phyloP scores from a whole-genome alignment of 2,888 invertebrate genomes.

The Abrostola tripartita region DNA sequence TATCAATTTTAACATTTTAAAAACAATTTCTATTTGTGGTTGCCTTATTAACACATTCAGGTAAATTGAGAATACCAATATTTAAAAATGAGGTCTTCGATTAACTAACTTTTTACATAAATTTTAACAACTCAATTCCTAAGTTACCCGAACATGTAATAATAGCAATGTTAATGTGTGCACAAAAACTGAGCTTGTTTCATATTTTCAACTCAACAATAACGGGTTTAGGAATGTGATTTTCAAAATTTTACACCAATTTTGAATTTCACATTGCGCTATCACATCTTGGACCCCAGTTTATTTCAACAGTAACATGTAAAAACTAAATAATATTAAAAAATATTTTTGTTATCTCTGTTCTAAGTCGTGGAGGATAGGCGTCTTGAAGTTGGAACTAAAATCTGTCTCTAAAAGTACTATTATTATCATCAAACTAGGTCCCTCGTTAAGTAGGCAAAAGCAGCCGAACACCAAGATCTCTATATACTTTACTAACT shows the following conservation, averaged over 20 bases:
- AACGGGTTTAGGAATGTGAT: slow-evolving; percentile 58
- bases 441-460: slow-evolving; percentile 53
- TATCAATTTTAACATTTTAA: slow-evolving; percentile 26
- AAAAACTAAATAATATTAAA: slow-evolving; percentile 80
- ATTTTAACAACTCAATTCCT: not conserved
- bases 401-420: slow-evolving; percentile 53
- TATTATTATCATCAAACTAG: slow-evolving; percentile 58
- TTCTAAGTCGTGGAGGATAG: slow-evolving; percentile 60
- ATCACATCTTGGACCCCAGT: slow-evolving; percentile 84
- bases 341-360: slow-evolving; percentile 77
- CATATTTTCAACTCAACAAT: slow-evolving; percentile 54
- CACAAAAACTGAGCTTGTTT: slow-evolving; percentile 48
- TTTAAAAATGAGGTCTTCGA: not conserved
- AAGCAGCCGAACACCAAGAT: slow-evolving; percentile 46
- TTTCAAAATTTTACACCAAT: slow-evolving; percentile 53
- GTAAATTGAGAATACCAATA: slow-evolving; percentile 7
- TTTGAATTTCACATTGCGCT: slow-evolving; percentile 69
- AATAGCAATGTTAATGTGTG: slow-evolving; percentile 39
- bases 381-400: slow-evolving; percentile 44
- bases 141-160: slow-evolving; percentile 30
- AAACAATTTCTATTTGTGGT: slow-evolving; percentile 31
- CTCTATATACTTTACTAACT: slow-evolving; percentile 45
- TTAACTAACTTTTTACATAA: not conserved
- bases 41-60: slow-evolving; percentile 36
- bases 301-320: slow-evolving; percentile 80